Base-by-base conservation (phyloP, 2,113 vertebrate genomes). In the Oxygymnocypris stewartii region DNA sequence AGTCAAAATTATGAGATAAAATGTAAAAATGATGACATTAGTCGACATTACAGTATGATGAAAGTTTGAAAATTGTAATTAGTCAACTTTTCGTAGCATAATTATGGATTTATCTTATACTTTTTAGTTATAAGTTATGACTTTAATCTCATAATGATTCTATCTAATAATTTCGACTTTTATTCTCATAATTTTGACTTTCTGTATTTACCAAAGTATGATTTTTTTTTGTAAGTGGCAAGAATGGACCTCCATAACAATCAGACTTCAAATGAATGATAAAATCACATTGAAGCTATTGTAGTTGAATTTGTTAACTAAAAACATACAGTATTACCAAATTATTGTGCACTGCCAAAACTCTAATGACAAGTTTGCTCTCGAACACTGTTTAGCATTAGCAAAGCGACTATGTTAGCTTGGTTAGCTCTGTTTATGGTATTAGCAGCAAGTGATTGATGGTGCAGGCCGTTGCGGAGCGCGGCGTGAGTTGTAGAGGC, bases 401-500 rank as follows among this genome's bases (percentile, higher is more conserved):
- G 12, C 28, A 9, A 13, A 6, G n/a, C 18, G 14, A 80, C 69
- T 37, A 42, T 69, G 69, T 77, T 69, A 61, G 79, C 65, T 63
- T 57, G 61, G 59, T 87, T 85, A 47, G 87, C 82, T 54, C 10
- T 54, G 44, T 82, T 65, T 82, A 67, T 31, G 69, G 71, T 63
- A 25, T 74, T 63, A 84, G 25, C 67, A n/a, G 89, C 67, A 79
- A 85, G 91, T 95, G 94, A 95, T 94, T 94, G 93, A 95, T 95
- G 86, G 93, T 90, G 89, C 89, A 73, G 93, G 93, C 91, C 92
- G 79, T 89, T 84, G 91, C 88, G 88, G 92, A 85, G 82, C 84
- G 88, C 91, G 88, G 92, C 78, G 89, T 90, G 92, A 94, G 93
- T 94, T 94, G 94, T 92, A 94, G 93, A 91, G 93, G 91, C 92